Base-by-base conservation (phyloP, 2,888 invertebrate species). In the Netelia inedita region DNA sequence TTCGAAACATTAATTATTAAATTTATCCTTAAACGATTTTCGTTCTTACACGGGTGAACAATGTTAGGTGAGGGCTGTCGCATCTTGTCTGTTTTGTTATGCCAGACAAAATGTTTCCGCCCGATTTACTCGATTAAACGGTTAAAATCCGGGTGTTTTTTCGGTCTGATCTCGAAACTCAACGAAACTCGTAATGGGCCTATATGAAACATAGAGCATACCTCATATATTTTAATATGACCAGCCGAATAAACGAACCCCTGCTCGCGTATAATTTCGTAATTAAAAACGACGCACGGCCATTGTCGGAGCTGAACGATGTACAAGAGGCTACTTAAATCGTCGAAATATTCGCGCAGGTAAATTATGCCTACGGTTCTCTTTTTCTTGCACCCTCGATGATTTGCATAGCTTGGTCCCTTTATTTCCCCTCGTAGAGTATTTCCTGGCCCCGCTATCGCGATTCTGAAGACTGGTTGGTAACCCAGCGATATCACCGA, bases 91-190 rank as follows among this genome's bases (percentile, higher is more conserved):
- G 79, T 86, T 88, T 88, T 88, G 79, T 86, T 80, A 68, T 82
- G 83, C 75, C 66, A 61, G 73, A 81, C 72, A 85, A 81, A 80
- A 89, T 89, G 72, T 82, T 88, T 87, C 87, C 85, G 79, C 84
- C 73, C 85, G 86, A 86, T 89, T 86, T 88, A 88, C 89, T 88
- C 89, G 88, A 90, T 90, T 90, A 86, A 89, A 85, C 89, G 83
- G 89, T 90, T 89, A 86, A 87, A 79, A 76, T 65, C 83, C 79
- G 83, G 81, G 53, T 65, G 57, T 69, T 65, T 57, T 75, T 61
- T 66, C 53, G 9, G 23, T 69, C 65, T 75, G 23, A 53, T 55
- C 19, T n/a, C 61, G 46, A 57, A 55, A 53, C 61, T 14, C 65
- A 53, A 76, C 55, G 69, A 53, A 43, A 46, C 41, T 59, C 69